Base-by-base conservation (phyloP, 1,140 invertebrate genomes). In the Venturia canescens region DNA sequence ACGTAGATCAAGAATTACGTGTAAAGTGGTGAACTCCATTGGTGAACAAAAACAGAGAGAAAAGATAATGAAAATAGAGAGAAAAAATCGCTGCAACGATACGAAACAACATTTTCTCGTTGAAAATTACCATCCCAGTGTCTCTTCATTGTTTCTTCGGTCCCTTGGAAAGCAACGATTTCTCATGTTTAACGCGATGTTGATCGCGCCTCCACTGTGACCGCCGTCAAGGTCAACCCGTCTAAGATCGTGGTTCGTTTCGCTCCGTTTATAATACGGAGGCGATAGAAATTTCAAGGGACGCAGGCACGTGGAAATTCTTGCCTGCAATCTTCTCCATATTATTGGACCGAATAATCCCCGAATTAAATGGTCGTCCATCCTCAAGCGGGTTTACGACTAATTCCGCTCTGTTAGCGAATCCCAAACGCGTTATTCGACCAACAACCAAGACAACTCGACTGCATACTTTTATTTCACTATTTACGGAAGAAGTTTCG, bases 141-240 rank as follows among this genome's bases (percentile, higher is more conserved):
- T 75, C 53, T 75, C 18, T 0, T 1, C 1, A 7, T n/a, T 34
- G 18, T 18, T 31, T 15, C 66, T 69, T n/a, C 6, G 2, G 13
- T 29, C 15, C 70, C 78, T 78, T 75, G 15, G n/a, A 16, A 57
- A 69, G 7, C 15, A 16, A 31, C 26, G 1, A 31, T 31, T 15
- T 26, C 13, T 18, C 23, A 29, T 11, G 29, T 15, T 29, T n/a
- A 26, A 9, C n/a, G 57, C 29, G 18, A 18, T 75, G 0, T 53
- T 50, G 60, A 76, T 83, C 78, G 77, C 79, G 63, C 26, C 63
- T 66, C 63, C 50, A n/a, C 82, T 76, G 23, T 80, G 75, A 83
- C 80, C 78, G 78, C 76, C 31, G 79, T 83, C 80, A 84, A 84
- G 83, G 83, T 80, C 78, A 69, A 74, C 50, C 57, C 76, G 15